Evolutionary conservation across 2,797 vertebrate species (phyloP).

Genomic region (Saguinus oedipus): DNA sequence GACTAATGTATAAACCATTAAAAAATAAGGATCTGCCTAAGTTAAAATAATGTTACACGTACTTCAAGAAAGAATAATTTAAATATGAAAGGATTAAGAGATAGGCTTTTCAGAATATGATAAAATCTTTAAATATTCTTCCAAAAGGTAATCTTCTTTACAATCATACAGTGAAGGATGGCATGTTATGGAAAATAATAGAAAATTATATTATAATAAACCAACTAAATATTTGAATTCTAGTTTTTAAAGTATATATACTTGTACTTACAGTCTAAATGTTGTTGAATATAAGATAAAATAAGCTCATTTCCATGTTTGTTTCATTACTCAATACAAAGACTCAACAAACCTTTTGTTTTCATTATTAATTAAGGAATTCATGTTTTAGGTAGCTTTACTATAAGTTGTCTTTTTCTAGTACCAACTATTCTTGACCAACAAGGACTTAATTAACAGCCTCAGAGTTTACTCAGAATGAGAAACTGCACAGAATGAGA

Average conservation of each 20-base stretch:
- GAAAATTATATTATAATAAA: conserved; percentile 5
- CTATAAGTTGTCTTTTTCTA: conserved; percentile 1
- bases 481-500: conserved; percentile 20
- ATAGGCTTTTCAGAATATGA: background rate
- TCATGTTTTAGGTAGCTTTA: background rate
- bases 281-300: conserved; percentile 22
- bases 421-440: conserved; percentile 20
- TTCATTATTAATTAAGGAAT: background rate
- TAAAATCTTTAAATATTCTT: conserved; percentile 22
- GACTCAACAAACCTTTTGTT: background rate
- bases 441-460: background rate
- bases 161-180: background rate
- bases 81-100: background rate
- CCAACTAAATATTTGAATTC: conserved; percentile 24
- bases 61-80: background rate
- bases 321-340: conserved; percentile 42
- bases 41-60: background rate
- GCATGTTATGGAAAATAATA: background rate
- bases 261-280: background rate
- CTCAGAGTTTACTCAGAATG: conserved; percentile 21
- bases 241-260: conserved; percentile 25
- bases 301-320: conserved; percentile 11
- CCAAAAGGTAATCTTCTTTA: background rate
- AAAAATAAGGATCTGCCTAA: background rate
- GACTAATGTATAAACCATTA: background rate